A percentile compares a stretch with the other conserved stretches of the same genome.
These are phyloP conservation scores for Cheumatopsyche charites DNA, from an alignment of 1,140 invertebrate genomes.

Conservation along the genomic window DNA sequence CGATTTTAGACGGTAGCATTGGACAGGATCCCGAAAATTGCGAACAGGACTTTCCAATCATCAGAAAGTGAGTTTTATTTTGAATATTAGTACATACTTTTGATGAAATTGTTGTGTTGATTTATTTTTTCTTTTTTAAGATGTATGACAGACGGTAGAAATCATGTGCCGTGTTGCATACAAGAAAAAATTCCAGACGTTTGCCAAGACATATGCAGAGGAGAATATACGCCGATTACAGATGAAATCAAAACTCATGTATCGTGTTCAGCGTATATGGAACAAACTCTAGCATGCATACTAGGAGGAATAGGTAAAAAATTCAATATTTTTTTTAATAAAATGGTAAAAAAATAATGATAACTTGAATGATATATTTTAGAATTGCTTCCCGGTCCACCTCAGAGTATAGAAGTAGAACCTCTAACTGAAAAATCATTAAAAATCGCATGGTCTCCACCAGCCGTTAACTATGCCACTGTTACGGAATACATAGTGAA, in stretches of 20 bases:
- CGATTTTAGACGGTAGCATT: constrained; percentile 77
- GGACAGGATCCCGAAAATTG: constrained; percentile 79
- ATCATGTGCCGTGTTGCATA: constrained; percentile 83
- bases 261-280: constrained; percentile 81
- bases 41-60: constrained; percentile 75
- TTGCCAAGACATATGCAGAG: constrained; percentile 83
- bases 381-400: constrained; percentile 77
- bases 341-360: neutral
- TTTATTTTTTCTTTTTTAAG: constrained; percentile 46
- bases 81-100: neutral
- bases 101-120: neutral
- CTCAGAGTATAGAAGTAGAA: constrained; percentile 72
- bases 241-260: constrained; percentile 83
- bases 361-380: constrained; percentile 37
- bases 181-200: constrained; percentile 80
- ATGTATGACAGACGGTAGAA: constrained; percentile 77
- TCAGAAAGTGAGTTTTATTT: constrained; percentile 66
- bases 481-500: constrained; percentile 74
- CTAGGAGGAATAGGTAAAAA: constrained; percentile 76
- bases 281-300: constrained; percentile 80
- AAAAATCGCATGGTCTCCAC: constrained; percentile 71
- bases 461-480: constrained; percentile 66
- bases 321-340: neutral
- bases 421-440: constrained; percentile 72
- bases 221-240: constrained; percentile 82